Evolutionary conservation across 2,797 vertebrate species (phyloP).

Genomic region (Sebastes elongatus): DNA sequence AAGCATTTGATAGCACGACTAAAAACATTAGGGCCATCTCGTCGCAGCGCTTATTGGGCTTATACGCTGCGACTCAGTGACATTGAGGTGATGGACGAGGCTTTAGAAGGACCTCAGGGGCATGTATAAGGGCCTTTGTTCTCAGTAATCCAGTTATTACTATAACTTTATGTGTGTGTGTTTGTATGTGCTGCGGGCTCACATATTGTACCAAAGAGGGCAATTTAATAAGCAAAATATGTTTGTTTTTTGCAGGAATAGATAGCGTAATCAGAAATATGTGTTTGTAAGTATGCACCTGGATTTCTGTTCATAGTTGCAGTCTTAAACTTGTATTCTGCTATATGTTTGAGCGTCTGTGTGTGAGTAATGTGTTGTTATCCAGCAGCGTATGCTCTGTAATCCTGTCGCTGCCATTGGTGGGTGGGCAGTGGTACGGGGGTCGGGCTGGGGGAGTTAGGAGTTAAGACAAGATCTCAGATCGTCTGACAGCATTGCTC

Average conservation of each 20-base stretch:
- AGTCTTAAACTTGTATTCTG: background rate
- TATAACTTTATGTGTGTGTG: background rate
- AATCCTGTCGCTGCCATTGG: constrained; percentile 70
- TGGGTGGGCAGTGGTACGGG: constrained; percentile 17
- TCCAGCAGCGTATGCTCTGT: constrained; percentile 56
- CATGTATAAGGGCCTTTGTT: constrained; percentile 11
- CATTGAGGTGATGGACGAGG: constrained; percentile 50
- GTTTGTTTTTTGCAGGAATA: background rate
- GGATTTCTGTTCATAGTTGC: background rate
- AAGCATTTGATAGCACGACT: constrained; percentile 62
- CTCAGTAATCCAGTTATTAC: constrained; percentile 1
- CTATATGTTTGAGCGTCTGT: constrained; percentile 12
- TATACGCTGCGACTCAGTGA: constrained; percentile 42
- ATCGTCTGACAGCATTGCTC: constrained; percentile 39
- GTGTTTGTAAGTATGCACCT: too few relatives aligned
- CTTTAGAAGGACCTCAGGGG: constrained; percentile 3
- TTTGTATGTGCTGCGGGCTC: background rate
- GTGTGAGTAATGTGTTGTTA: constrained; percentile 51
- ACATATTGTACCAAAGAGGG: background rate
- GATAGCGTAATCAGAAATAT: background rate
- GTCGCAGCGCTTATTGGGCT: constrained; percentile 42
- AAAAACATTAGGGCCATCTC: constrained; percentile 66
- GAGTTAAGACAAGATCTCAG: constrained; percentile 63
- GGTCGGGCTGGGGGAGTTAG: constrained; percentile 18
- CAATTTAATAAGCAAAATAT: background rate